Base-by-base conservation (phyloP, 1,140 invertebrate species). In the Aphelenchoides fujianensis region DNA sequence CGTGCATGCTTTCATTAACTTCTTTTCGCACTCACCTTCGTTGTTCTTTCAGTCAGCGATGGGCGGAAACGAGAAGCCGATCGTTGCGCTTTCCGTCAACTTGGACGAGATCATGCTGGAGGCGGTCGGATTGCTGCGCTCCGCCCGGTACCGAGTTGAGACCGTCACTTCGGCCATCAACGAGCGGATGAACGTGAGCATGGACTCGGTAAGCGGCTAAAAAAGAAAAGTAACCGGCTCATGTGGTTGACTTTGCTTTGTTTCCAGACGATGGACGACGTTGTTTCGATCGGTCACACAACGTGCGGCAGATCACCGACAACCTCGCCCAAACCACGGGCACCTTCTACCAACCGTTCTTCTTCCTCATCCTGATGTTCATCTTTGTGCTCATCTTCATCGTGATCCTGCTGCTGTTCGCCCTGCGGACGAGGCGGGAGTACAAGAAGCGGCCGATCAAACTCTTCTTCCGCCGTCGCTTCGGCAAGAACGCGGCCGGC, bases 391-490 rank as follows among this genome's bases (percentile, higher is more conserved):
- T 66, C 63, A 2, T 66, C n/a, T 37, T 66, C 16, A 23, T 66
- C 12, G n/a, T 30, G 0, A 35, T 66, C 1, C 31, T 66, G 16
- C 32, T 66, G 3, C 31, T 30, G 9, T 27, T 34, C 31, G 36
- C 31, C 12, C 31, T 66, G 34, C 16, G 32, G 31, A 35, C 63
- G 30, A 34, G 63, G 2, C 31, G 32, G 7, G 63, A 66, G 3
- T 66, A 66, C 63, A 66, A 66, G 3, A 66, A 66, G 7, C 63
- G 36, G 1, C 63, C 63, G 12, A 66, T 66, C 28, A 66, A 66
- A 36, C 3, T 66, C 12, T 19, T 12, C 2, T 27, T n/a, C 16
- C 63, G 63, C 1, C 19, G 5, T 5, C 55, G 55, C 5, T 19
- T 5, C 55, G 19, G 19, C 55, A 59, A 59, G 34, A 27, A 5